Evolutionary conservation across 2,113 vertebrate species (phyloP), one percentile per base, ranked within the genome.

Genomic region (Catharus fuscescens): DNA sequence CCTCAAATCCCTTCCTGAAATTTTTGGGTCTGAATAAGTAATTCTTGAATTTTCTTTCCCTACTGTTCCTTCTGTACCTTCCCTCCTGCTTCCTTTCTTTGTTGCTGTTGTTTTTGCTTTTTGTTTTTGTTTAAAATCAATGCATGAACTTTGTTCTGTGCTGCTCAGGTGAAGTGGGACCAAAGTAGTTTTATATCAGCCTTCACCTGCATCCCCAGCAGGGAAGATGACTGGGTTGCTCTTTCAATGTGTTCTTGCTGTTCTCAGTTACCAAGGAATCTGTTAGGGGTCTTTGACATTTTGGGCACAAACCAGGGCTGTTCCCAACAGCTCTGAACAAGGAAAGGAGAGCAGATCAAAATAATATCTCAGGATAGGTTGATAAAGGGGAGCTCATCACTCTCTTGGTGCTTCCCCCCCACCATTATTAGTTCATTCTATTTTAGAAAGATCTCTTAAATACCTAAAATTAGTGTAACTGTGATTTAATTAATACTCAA

Each of bases 71-170:
- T 21, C 29, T 62, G 6, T 10, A 24, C 26, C 3, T 52, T 31
- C 4, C 17, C 6, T 48, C 9, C 26, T n/a, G 2, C 5, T 28
- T 8, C 2, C 0, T 3, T 44, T 8, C 5, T 28, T 12, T 59
- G 5, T 34, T 48, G 18, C 13, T 50, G 19, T 8, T 47, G 61
- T 2, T 32, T 25, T 23, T 52, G 6, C 3, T 52, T 36, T 26
- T 38, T 12, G 12, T 42, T 59, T 50, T 38, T 12, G 12, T 47
- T 59, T 50, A 60, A 54, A 18, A 44, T 64, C 52, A 64, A 6
- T 64, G 32, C 17, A 20, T 15, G 31, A 25, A 16, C 7, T 3
- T 56, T 73, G 20, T 53, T 85, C 57, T 64, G 28, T 61, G 44
- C 25, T 76, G 52, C 77, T 76, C 53, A 76, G 86, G 73, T 85